Base-by-base conservation (phyloP, 1,140 invertebrate species). In the Armadillidium nasatum region DNA sequence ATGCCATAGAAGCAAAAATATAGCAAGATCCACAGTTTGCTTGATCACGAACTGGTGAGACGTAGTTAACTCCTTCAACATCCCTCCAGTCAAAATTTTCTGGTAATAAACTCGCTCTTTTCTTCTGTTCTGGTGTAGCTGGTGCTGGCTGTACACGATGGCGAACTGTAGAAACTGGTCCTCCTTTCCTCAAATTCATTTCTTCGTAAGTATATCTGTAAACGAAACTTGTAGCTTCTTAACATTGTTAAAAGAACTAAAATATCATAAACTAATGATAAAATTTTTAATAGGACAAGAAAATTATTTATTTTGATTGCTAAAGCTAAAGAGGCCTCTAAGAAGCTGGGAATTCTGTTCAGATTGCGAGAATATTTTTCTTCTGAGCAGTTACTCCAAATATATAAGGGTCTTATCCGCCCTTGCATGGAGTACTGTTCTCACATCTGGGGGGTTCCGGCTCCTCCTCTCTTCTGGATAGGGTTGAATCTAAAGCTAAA, bases 11-110 rank as follows among this genome's bases (percentile, higher is more conserved):
- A 2, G 85, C 82, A 82, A 88, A 88, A 10, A 86, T 84, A 82
- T 87, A 88, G 75, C 88, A 88, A 77, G 85, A 87, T 9, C 88
- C 88, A 83, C 88, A 88, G 4, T 44, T 13, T 9, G 84, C 84
- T 83, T 83, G 83, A 69, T 83, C 79, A 44, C 87, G 84, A 11
- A 88, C 83, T 7, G 87, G 86, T 23, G 87, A 86, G 7, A 88
- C 86, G 83, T 84, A 88, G 76, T 86, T 86, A 0, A 85, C 80
- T 19, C 87, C 87, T 72, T 82, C 82, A 0, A 87, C 83, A 82
- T 88, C 85, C 54, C 87, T 83, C 87, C 87, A 88, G 81, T 88
- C 87, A 82, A 87, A 88, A 23, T 76, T 72, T 7, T 82, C 82
- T 13, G 87, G 87, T n/a, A 88, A 82, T 60, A 82, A 79, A 44